Evolutionary conservation across 2,888 invertebrate genomes (phyloP), one percentile per base, ranked within the genome.

Genomic region (Adelognathus sp.): DNA sequence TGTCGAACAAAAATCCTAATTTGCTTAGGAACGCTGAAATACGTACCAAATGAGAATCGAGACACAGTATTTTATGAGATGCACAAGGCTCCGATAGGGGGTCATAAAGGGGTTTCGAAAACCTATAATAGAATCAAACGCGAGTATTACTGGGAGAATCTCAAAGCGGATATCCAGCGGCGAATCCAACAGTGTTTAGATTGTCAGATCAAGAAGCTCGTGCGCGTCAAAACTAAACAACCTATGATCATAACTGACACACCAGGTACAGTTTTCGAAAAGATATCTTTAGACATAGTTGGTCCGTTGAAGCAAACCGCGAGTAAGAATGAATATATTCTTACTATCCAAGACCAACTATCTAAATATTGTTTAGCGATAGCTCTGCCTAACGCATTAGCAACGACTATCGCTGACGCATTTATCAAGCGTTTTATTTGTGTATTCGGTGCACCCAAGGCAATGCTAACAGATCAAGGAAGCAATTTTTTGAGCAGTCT

Each of bases 401-500:
- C 82, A 79, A 2, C 71, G 58, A 44, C 85, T 75, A 73, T 84
- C 1, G 81, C 81, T 1, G 74, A 80, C n/a, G 80, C 81, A 0
- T 78, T 83, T 18, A 52, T 83, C 2, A 80, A 82, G 44, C 16
- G 77, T 1, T 82, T 82, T 7, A 71, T 85, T 4, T 76, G 80
- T 18, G 58, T 58, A 7, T 82, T 80, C 18, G 84, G 84, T 1
- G 29, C 80, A 1, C 84, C 84, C 0, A 76, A 73, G 27, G 11
- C 31, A 2, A 29, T 82, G 0, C 14, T 85, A 9, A 83, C 84
- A 0, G 85, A 86, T 31, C 82, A 83, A 67, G 84, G 85, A 0
- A 60, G 76, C 6, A 82, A 83, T 46, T 85, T 86, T 18, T 11
- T 79, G 1, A 82, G 82, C 5, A 33, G 52, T 0, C 21, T 85